Conservation (phyloP, 37 sponge, comb jelly and placozoan species). For the Mnemiopsis leidyi region DNA sequence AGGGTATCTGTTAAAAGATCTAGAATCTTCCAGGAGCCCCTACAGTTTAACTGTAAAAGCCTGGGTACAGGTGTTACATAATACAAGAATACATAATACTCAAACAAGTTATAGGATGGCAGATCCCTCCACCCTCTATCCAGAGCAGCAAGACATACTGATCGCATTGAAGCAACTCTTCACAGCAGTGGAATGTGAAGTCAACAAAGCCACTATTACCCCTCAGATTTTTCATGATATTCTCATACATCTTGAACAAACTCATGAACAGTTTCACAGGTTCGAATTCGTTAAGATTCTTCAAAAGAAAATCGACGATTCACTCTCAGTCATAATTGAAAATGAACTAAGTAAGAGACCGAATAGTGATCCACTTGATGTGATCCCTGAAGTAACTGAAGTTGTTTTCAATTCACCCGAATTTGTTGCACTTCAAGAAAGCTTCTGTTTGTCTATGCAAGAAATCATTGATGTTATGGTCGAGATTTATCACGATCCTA, state of each 20-base stretch:
- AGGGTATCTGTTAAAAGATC: too few species aligned
- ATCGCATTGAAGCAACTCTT: conserved; percentile 19
- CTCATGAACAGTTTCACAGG: conserved; percentile 45
- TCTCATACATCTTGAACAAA: conserved; percentile 48
- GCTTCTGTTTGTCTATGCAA: conserved; percentile 55
- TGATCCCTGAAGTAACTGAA: conserved; percentile 32
- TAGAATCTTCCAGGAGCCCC: too few species aligned
- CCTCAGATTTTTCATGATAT: conserved; percentile 55
- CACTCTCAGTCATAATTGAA: conserved; percentile 30
- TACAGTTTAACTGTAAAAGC: too few species aligned
- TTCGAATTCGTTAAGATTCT: conserved; percentile 27
- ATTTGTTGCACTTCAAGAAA: conserved; percentile 25
- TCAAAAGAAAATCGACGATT: conserved; percentile 22
- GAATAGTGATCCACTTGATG: conserved; percentile 34
- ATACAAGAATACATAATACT: too few species aligned
- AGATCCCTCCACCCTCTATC: not conserved
- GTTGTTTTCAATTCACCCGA: conserved; percentile 46
- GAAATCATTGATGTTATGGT: conserved; percentile 53
- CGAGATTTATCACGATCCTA: conserved; percentile 45
- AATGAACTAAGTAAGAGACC: conserved; percentile 27
- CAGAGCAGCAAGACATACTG: conserved; percentile 37
- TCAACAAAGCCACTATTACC: conserved; percentile 27
- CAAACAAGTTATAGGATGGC: too few species aligned
- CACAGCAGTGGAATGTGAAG: conserved; percentile 40
- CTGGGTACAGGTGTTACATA: too few species aligned